Evolutionary conservation across 2,113 vertebrate genomes (phyloP), one percentile per base, ranked within the genome.

Genomic region (Xiphophorus couchianus): DNA sequence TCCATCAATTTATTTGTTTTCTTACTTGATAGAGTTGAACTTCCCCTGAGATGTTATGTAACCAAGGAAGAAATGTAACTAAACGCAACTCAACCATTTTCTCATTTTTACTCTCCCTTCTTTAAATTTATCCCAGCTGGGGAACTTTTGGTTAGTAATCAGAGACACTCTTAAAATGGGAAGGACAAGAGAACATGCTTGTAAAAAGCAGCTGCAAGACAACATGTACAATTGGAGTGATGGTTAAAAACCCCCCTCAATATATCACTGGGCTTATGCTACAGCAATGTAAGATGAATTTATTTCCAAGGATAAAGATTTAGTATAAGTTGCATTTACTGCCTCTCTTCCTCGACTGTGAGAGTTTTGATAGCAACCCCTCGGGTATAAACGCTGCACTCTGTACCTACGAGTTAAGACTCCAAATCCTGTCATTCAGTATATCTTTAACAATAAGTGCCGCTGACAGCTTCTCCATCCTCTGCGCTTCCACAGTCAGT

Each of bases 1-100:
- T 74, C 42, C 30, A 62, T 66, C 42, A 17, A 14, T 33, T 60
- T 0, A 28, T 77, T 71, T 54, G 62, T 74, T 67, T 28, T 28
- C 66, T 14, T 37, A 67, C 22, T 9, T 44, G 12, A 67, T 9
- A 28, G 39, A 66, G 35, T 42, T 28, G 25, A 42, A 42, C 51
- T 25, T 58, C 25, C 22, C 22, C 10, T 19, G 44, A 48, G 14
- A 48, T 19, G 4, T 58, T 58, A 58, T 58, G 51, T 58, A n/a
- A 54, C 51, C 51, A 9, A 25, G 22, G 8, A 54, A 6, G 51
- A 25, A 48, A 48, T 48, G 44, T 5, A 48, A 6, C 5, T 48
- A 19, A 48, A 48, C 5, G 17, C 14, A 48, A 48, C 44, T 48
- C 5, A 48, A 48, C 14, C 44, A 48, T 19, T 19, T 19, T 48